Evolutionary conservation across 2,888 invertebrate species (phyloP), one percentile per base, ranked within the genome.

Genomic region (Harmothoe impar): DNA sequence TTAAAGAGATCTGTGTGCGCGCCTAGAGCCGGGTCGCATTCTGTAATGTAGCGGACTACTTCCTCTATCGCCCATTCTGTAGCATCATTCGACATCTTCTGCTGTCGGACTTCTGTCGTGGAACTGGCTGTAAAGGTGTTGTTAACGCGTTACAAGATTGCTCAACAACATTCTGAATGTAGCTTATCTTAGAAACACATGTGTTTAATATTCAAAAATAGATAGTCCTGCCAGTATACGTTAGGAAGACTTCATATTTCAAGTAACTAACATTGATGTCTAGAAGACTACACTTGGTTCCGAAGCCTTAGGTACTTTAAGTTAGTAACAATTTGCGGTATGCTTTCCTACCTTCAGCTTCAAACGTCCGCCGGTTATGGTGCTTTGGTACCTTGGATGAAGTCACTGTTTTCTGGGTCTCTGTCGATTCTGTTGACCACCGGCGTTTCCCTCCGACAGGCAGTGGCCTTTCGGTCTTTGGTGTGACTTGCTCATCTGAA

Each of bases 1-100:
- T 98, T 97, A 96, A 99, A 99, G 91, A 98, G 96, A 95, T 99
- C 99, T 0, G 98, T 98, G 96, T 99, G 98, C 0, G 97, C 97
- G 23, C 98, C 97, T 89, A 99, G 97, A 89, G 97, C 97, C 62
- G 97, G 97, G 96, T 99, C 99, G 33, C 98, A 97, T 91, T 97
- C 97, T 91, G 97, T 97, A 92, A 99, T 98, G 96, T 98, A 98
- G 92, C 98, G 97, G 94, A 99, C 98, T 91, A 99, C 99, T 95
- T 99, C 98, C 95, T 99, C 99, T 35, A 99, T 98, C 25, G 98
- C 97, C 99, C 99, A 99, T 77, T 94, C 94, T 31, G 93, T 92
- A 0, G 95, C 95, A 90, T 95, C 94, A 43, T 54, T 86, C 15
- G 29, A 29, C 10, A 90, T 88, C 89, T 92, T 91, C n/a, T 91